Conservation (phyloP, 2,797 vertebrate genomes). For the Labroides dimidiatus region DNA sequence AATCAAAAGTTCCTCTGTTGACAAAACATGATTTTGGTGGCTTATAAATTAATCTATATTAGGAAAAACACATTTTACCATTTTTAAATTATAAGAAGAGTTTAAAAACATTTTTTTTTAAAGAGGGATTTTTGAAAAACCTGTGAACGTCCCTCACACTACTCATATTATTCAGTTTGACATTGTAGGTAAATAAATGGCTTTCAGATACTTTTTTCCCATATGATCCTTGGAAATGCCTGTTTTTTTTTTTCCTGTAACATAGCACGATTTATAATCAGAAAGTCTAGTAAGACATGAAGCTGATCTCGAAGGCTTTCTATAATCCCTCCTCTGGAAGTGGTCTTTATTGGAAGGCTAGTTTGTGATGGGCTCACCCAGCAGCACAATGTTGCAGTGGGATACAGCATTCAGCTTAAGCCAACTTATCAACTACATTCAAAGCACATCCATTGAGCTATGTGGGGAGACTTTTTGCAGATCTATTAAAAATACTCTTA, state of each 20-base stretch:
- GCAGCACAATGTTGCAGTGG: conserved; percentile 84
- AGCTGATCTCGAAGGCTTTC: conserved; percentile 86
- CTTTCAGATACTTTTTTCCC: conserved; percentile 60
- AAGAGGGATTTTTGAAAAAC: conserved; percentile 1
- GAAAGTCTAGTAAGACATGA: conserved; percentile 83
- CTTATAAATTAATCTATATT: conserved; percentile 8
- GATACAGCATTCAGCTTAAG: conserved; percentile 87
- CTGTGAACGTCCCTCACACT: neutral
- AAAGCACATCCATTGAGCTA: conserved; percentile 87
- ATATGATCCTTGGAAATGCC: conserved; percentile 67
- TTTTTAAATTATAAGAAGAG: neutral
- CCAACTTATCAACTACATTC: conserved; percentile 89
- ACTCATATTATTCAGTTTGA: conserved; percentile 48
- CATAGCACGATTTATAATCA: conserved; percentile 82
- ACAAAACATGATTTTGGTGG: neutral
- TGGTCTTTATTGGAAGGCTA: conserved; percentile 85
- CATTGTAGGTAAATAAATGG: conserved; percentile 75
- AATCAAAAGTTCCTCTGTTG: neutral
- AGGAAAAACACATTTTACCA: neutral
- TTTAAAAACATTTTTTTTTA: neutral
- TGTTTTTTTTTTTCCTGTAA: conserved; percentile 58
- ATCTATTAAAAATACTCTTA: conserved; percentile 89
- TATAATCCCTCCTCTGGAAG: conserved; percentile 86
- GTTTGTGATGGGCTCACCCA: conserved; percentile 86
- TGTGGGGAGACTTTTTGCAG: conserved; percentile 85